A percentile compares a stretch with the other conserved stretches of the same genome.
Conservation (phyloP, 2,888 invertebrate genomes). For the Apotomis turbidana region DNA sequence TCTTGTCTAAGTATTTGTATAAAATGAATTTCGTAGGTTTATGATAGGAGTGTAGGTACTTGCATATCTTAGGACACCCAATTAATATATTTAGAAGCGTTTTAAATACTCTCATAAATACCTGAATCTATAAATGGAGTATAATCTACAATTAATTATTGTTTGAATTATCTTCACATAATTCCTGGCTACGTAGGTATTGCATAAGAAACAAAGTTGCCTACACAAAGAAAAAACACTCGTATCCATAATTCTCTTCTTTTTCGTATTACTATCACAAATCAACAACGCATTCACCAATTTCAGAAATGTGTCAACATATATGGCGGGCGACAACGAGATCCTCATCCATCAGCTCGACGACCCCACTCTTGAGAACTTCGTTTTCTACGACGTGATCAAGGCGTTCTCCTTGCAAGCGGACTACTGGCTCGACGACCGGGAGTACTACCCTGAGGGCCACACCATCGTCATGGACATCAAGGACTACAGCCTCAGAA, state of each 20-base stretch:
- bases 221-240: too few relatives aligned
- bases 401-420: slow-evolving; percentile 63
- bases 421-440: slow-evolving; percentile 63
- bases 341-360: slow-evolving; percentile 65
- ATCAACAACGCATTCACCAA: not conserved
- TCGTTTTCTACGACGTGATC: slow-evolving; percentile 63
- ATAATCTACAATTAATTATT: too few relatives aligned
- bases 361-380: slow-evolving; percentile 61
- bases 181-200: too few relatives aligned
- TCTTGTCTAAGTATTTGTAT: too few relatives aligned
- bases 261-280: not conserved
- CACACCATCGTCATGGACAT: slow-evolving; percentile 70
- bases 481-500: slow-evolving; percentile 59
- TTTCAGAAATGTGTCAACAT: slow-evolving; percentile 59
- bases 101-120: too few relatives aligned
- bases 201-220: too few relatives aligned
- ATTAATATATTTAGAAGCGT: too few relatives aligned
- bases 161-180: too few relatives aligned
- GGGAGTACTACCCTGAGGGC: slow-evolving; percentile 57
- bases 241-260: not conserved
- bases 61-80: too few relatives aligned
- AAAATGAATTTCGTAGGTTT: too few relatives aligned
- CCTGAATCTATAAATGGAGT: too few relatives aligned
- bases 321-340: slow-evolving; percentile 58
- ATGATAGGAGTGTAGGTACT: too few relatives aligned